Evolutionary conservation across 2,888 invertebrate species (phyloP).

Genomic region (Theristus sp.): DNA sequence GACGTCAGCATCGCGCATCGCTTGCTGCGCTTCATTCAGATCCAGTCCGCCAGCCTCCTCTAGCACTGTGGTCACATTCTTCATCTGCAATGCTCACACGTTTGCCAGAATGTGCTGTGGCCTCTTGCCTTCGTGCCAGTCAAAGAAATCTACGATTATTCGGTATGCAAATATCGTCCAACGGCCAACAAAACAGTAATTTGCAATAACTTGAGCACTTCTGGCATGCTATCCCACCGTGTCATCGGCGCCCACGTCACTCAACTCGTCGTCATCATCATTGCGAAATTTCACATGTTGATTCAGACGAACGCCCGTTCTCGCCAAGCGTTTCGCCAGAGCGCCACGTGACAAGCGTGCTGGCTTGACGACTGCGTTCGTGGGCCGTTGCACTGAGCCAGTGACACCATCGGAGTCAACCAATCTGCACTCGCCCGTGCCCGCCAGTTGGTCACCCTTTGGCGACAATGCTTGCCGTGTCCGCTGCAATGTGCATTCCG

Average conservation of each 20-base stretch:
- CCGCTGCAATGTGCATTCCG: too few species aligned
- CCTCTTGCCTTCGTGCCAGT: too few species aligned
- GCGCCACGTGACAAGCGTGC: not conserved
- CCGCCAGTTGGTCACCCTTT: too few species aligned
- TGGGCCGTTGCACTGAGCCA: too few species aligned
- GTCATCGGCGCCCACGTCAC: conserved; percentile 11
- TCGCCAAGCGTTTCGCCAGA: conserved; percentile 27
- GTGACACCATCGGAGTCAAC: too few species aligned
- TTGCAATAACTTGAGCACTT: conserved; percentile 18
- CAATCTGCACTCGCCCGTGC: too few species aligned
- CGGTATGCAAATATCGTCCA: too few species aligned
- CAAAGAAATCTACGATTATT: too few species aligned
- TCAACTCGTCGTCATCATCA: conserved; percentile 14
- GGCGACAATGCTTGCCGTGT: too few species aligned
- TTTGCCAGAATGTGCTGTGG: too few species aligned
- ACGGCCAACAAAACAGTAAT: conserved; percentile 32
- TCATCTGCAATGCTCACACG: not conserved
- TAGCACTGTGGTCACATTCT: not conserved
- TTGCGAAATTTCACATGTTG: conserved; percentile 7
- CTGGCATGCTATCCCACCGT: too few species aligned
- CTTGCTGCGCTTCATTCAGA: conserved; percentile 56
- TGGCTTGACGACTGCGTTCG: too few species aligned
- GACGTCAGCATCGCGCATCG: conserved; percentile 58
- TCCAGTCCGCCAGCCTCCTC: conserved; percentile 49
- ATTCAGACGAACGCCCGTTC: conserved; percentile 32